Base-by-base conservation (phyloP, 1,140 invertebrate genomes). In the Drosophila tani region DNA sequence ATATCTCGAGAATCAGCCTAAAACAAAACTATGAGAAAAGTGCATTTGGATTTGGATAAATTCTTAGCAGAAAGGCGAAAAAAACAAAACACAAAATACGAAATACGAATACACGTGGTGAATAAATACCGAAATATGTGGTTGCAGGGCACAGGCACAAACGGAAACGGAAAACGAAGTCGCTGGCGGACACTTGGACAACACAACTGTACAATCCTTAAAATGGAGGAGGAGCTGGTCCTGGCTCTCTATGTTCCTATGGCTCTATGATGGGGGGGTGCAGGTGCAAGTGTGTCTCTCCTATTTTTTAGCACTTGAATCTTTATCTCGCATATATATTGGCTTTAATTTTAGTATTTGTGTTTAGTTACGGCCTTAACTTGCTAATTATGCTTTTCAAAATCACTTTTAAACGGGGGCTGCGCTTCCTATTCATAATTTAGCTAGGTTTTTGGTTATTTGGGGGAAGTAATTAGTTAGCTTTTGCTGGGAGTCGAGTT, bases 341-440 rank as follows among this genome's bases (percentile, higher is more conserved):
- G 38, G 40, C 45, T 63, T 69, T 64, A 62, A 57, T 66, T 77
- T 80, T 55, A 77, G 64, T 69, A 73, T 74, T 55, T 67, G 63
- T 43, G 59, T 75, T 74, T 64, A 38, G 57, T 79, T 77, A 66
- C 55, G 55, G 35, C 56, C 63, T 79, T 75, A 79, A 71, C 38
- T 66, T 81, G 57, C 80, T 87, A 88, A 88, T 57, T 90, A 88
- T 84, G 77, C 66, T 57, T 83, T 75, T 75, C 59, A 55, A 84
- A 81, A 84, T 85, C 73, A 78, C 65, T 78, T 78, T 81, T 71
- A 80, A 79, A 68, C 55, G 64, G 51, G 62, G 45, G 46, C 38
- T 19, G n/a, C 58, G n/a, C 58, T 43, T 69, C 57, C 24, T 82
- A 67, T 64, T 45, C 49, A 79, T 58, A 74, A 87, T 81, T 88